Evolutionary conservation across 1,140 invertebrate genomes (phyloP).

Genomic region (Bombyx mandarina): DNA sequence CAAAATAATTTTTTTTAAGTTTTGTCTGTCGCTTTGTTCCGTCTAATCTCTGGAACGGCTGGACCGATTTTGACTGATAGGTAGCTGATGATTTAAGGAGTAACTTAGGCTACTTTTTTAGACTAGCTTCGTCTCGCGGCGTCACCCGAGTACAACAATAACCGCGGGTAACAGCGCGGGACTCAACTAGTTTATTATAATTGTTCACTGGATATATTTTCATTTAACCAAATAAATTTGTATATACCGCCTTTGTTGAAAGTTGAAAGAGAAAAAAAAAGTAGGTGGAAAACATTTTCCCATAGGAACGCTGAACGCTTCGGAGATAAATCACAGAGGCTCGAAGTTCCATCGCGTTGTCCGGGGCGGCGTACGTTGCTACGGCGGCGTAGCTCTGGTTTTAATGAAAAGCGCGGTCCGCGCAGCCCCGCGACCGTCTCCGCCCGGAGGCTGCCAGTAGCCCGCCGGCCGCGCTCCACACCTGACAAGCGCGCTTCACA

Average conservation of each 20-base stretch:
- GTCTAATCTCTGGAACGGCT: constrained; percentile 9
- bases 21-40: no score
- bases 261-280: no score
- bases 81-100: no score
- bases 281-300: constrained; percentile 12
- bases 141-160: no score
- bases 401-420: constrained; percentile 53
- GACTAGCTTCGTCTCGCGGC: no score
- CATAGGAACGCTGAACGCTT: constrained; percentile 4
- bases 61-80: constrained; percentile 11
- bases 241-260: no score
- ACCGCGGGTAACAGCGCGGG: no score
- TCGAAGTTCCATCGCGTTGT: constrained; percentile 34
- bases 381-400: constrained; percentile 38
- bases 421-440: constrained; percentile 50
- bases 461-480: constrained; percentile 54
- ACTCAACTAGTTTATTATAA: no score
- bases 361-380: constrained; percentile 45
- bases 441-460: constrained; percentile 57
- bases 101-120: no score
- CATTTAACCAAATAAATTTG: no score
- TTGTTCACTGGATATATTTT: no score
- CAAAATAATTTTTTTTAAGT: no score
- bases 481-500: constrained; percentile 37
- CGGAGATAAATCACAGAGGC: constrained; percentile 32